Conservation (phyloP, 2,888 invertebrate genomes). For the Amphipyra berbera region DNA sequence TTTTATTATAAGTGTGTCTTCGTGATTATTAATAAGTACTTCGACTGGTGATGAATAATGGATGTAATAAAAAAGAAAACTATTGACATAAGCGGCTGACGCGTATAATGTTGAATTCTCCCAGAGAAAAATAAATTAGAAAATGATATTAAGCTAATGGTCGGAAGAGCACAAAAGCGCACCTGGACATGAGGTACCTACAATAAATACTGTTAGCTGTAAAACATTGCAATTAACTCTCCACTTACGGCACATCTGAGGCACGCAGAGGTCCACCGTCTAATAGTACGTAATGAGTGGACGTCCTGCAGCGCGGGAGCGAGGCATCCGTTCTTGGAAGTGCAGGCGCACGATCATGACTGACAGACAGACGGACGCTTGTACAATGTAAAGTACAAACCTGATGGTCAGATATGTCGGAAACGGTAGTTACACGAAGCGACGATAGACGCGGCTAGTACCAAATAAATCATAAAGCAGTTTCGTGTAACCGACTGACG, state of each 20-base stretch:
- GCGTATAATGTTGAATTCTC: not conserved
- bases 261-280: conserved; percentile 54
- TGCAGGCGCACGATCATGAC: conserved; percentile 61
- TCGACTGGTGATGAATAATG: not conserved
- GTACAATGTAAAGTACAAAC: conserved; percentile 59
- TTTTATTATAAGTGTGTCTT: conserved; percentile 35
- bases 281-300: conserved; percentile 71
- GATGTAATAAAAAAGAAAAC: not conserved
- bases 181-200: conserved; percentile 38
- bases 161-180: conserved; percentile 19
- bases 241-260: conserved; percentile 52
- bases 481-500: conserved; percentile 27
- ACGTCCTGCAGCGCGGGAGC: conserved; percentile 67
- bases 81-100: not conserved
- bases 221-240: conserved; percentile 54
- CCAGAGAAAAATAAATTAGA: not conserved
- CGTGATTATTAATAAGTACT: conserved; percentile 19
- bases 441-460: conserved; percentile 23
- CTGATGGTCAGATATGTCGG: conserved; percentile 59
- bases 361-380: conserved; percentile 74
- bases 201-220: conserved; percentile 37
- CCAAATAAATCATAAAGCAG: conserved; percentile 45
- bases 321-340: conserved; percentile 78
- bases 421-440: conserved; percentile 53
- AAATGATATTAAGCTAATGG: not conserved